Evolutionary conservation across 2,113 vertebrate species (phyloP), one percentile per base, ranked within the genome.

Genomic region (Tetrax tetrax): DNA sequence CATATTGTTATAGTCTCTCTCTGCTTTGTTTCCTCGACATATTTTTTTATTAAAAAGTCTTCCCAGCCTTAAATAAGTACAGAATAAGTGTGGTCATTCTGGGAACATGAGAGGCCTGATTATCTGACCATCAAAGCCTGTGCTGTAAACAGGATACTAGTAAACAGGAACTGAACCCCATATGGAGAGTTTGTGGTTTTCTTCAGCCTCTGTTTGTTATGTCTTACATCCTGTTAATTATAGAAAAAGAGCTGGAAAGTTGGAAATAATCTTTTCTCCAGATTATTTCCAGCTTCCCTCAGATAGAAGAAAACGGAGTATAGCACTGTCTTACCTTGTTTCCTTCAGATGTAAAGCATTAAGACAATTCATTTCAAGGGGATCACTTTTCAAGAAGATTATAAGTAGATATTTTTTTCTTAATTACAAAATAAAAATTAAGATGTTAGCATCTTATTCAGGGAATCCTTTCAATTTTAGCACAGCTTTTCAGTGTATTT

Each of bases 181-280:
- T 95, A 89, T 97, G 94, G 90, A 94, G 91, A 87, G 96, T 90
- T 94, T 95, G 96, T 77, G 95, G 95, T 95, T 98, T 97, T 94
- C 94, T 96, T 96, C 94, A 89, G 86, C 94, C 93, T 97, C 92
- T 97, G 96, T 97, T 97, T 98, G 97, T 97, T 97, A 94, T 97
- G 97, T 97, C 96, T 88, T 79, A 96, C 95, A 97, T 97, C 97
- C 97, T 97, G 97, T 94, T 97, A 97, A 97, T 98, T 97, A 97
- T 43, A 94, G 96, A 95, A 97, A 97, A 95, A 97, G 94, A 95
- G 96, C 94, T 97, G 96, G 96, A 96, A 96, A 97, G 89, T 95
- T 96, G 95, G 93, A 97, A 95, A 96, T 96, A 93, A 96, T 93
- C 95, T 94, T 97, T 96, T 91, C 95, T 95, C 70, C 66, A 96